Evolutionary conservation across 2,888 invertebrate genomes (phyloP), one percentile per base, ranked within the genome.

Genomic region (Aleiodes leptofemur): DNA sequence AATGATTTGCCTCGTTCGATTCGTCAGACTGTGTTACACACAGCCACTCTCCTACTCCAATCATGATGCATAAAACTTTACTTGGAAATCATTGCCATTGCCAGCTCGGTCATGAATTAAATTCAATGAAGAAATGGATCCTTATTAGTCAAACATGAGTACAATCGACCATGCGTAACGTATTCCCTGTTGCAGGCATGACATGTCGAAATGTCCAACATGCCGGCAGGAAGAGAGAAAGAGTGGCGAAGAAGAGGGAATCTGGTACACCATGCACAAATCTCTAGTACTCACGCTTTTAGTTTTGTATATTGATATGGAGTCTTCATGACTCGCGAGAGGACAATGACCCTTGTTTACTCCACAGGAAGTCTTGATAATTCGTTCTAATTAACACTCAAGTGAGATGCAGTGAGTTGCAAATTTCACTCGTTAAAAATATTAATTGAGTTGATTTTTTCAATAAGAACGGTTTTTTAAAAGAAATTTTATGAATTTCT

Each of bases 71-170:
- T 23, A 2, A 23, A 56, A 74, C 34, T 31, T 50, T 55, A 31
- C 72, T 77, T 68, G 70, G 76, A 79, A 71, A 78, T 80, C 79
- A 75, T 75, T 73, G 69, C 56, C 70, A 76, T 72, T 55, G 73
- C 69, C 75, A 76, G 75, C 51, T 79, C 78, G 79, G 82, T 81
- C 79, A 87, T 87, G 86, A 88, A 87, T 88, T 84, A 83, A 85
- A 84, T 85, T 2, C 82, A 83, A 86, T 43, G 85, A 80, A 87
- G 87, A 86, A 87, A 85, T 83, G 74, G 82, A 81, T 82, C 61
- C 86, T 85, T 64, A 88, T 88, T 87, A 86, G 85, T 85, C 83
- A 81, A 79, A 83, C 84, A 87, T 87, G 86, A 88, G 83, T 80
- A 82, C 79, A 76, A 72, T 78, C 81, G 84, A 81, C 86, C 87